Evolutionary conservation across 37 sponge, comb jelly and placozoan species (phyloP).

Genomic region (Diacarnus erythraeanus): DNA sequence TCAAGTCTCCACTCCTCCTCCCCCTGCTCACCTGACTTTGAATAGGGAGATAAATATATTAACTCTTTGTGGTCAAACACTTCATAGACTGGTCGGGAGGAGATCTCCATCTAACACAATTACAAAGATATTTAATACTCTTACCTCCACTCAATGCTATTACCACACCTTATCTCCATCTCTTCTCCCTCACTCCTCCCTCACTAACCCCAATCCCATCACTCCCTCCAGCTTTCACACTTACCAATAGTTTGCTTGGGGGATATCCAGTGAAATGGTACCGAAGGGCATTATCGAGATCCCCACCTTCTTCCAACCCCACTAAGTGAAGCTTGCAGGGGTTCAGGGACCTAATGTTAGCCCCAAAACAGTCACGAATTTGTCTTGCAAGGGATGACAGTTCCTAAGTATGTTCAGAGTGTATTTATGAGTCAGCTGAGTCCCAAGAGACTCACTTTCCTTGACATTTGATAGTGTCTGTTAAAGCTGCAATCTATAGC

Average conservation of each 20-base stretch:
- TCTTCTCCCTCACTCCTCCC: too few relatives aligned
- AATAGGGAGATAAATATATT: neutral
- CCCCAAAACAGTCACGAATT: neutral
- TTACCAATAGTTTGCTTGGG: neutral
- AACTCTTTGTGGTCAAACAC: neutral
- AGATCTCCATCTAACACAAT: neutral
- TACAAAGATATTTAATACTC: too few relatives aligned
- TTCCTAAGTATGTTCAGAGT: too few relatives aligned
- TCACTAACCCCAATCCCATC: too few relatives aligned
- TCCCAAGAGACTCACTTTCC: too few relatives aligned
- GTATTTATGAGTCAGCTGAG: too few relatives aligned
- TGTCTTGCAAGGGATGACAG: neutral
- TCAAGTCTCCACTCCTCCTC: neutral
- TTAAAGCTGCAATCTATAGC: neutral
- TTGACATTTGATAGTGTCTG: neutral
- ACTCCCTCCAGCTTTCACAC: too few relatives aligned
- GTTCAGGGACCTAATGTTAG: neutral
- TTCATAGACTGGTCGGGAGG: neutral
- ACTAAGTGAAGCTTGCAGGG: neutral
- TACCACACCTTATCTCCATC: too few relatives aligned
- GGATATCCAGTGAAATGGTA: neutral
- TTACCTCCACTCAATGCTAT: too few relatives aligned
- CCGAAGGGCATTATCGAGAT: neutral
- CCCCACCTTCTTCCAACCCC: neutral
- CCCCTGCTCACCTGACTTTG: neutral